Base-by-base conservation (phyloP, 2,888 invertebrate genomes). In the Opisthograptis luteolata region DNA sequence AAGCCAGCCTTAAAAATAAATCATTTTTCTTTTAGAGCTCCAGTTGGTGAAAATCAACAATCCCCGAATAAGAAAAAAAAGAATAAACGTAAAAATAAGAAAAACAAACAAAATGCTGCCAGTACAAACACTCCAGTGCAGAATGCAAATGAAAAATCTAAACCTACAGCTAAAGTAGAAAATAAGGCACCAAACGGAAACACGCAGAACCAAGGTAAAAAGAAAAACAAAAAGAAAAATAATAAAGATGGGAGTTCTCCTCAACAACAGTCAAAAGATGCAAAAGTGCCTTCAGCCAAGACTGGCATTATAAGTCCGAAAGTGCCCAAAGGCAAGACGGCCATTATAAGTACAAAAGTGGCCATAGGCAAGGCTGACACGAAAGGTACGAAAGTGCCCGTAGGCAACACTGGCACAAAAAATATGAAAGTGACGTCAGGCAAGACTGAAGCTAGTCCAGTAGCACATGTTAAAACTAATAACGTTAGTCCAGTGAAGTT, bases 21-120 rank as follows among this genome's bases (percentile, higher is more conserved):
- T 41, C 9, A 5, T 40, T 7, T 39, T 20, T 5, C 25, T 58
- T 62, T 14, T 55, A 62, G 62, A 25, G 20, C 28, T n/a, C 51
- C 37, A 24, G 47, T 51, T 12, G 49, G 43, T 2, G 24, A 39
- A 31, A 46, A 43, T 13, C 45, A 46, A 39, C 34, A 34, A 10
- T 36, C 42, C 7, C 35, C 47, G 20, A 41, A 37, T 30, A 56
- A 59, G 42, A 66, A 55, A 3, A 72, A 70, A 46, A 76, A 73
- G 48, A 76, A 66, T 17, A 75, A 75, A 30, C 59, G 52, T 17
- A 80, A 72, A 48, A 79, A 76, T 40, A 75, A 68, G 31, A 69
- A 74, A 44, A 70, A 67, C 15, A 70, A 64, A 49, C 62, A 63
- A 43, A 70, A 51, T 5, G 5, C 45, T 10, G 59, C 42, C 8